Percentiles rank a stretch among this genome's conserved stretches.
Evolutionary conservation across 2,113 vertebrate species (phyloP).

Genomic region (Indri indri): DNA sequence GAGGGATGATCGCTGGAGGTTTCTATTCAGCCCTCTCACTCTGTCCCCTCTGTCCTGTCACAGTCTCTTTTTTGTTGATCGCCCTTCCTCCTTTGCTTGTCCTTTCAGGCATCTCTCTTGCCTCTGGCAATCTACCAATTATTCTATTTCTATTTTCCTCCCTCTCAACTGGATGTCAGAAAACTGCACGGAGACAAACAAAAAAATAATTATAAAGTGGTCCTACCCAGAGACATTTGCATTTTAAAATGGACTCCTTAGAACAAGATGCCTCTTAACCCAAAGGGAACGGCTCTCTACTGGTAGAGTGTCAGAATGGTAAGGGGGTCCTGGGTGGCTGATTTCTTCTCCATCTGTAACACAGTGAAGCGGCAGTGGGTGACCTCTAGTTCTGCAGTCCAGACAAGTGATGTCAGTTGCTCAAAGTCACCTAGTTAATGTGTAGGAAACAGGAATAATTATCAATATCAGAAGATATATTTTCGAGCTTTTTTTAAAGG

Average conservation of each 20-base stretch:
- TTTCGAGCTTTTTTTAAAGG: background rate
- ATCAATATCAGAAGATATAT: background rate
- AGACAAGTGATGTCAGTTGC: background rate
- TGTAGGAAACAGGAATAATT: background rate
- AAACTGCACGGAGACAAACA: background rate
- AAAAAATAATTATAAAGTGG: background rate
- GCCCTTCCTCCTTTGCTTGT: background rate
- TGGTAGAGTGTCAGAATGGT: background rate
- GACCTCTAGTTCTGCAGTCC: background rate
- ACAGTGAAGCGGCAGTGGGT: background rate
- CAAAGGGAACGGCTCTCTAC: background rate
- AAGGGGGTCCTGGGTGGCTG: background rate
- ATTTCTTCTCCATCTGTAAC: background rate
- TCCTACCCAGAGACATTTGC: background rate
- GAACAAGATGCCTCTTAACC: background rate
- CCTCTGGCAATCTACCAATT: background rate
- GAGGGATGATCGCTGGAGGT: too few species aligned
- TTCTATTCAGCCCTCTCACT: too few species aligned
- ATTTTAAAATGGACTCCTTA: background rate
- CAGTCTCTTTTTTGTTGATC: background rate
- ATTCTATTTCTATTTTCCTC: background rate
- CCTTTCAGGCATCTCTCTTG: background rate
- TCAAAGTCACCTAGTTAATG: background rate
- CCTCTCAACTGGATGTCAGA: background rate
- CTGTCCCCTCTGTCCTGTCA: too few species aligned